Base-by-base conservation (phyloP, 2,888 invertebrate genomes). In the Anorthoa munda region DNA sequence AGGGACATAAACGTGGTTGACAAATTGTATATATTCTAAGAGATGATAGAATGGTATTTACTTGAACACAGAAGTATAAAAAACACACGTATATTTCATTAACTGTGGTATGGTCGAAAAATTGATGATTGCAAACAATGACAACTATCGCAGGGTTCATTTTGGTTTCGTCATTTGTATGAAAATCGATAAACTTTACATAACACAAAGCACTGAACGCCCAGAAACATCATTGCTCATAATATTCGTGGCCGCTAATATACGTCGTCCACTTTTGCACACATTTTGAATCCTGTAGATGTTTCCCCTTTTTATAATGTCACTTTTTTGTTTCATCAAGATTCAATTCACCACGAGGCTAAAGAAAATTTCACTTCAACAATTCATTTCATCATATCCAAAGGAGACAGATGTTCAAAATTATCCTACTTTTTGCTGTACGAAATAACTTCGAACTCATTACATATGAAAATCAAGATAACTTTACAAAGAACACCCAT, bases 1-100 rank as follows among this genome's bases (percentile, higher is more conserved):
- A 74, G 59, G 55, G 67, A 51, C 71, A 75, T 69, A 84, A 76
- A 85, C 21, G 68, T 56, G 58, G n/a, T 72, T 71, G 73, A 74
- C 69, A 53, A 50, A 72, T 58, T 66, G 69, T 60, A 61, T 69
- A 71, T 63, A 78, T 45, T 81, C 69, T 78, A 67, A 71, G 26
- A 55, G 60, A 77, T 70, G 71, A 82, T 12, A 77, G n/a, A 76
- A 70, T 70, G 50, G 72, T 68, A 53, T 12, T 65, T 4, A 23
- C 39, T 55, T 17, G 53, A 81, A 77, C 56, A 83, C 50, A 39
- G 64, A 80, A 80, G 18, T 64, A 56, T 26, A 61, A 75, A 61
- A 60, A 60, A 81, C 56, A 51, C 45, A 55, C 18, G 18, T 31
- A 50, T 17, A 17, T 45, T 61, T 61, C 17, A 12, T 23, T 59